Evolutionary conservation across 1,140 invertebrate genomes (phyloP), one percentile per base, ranked within the genome.

Genomic region (Danaus melanippus): DNA sequence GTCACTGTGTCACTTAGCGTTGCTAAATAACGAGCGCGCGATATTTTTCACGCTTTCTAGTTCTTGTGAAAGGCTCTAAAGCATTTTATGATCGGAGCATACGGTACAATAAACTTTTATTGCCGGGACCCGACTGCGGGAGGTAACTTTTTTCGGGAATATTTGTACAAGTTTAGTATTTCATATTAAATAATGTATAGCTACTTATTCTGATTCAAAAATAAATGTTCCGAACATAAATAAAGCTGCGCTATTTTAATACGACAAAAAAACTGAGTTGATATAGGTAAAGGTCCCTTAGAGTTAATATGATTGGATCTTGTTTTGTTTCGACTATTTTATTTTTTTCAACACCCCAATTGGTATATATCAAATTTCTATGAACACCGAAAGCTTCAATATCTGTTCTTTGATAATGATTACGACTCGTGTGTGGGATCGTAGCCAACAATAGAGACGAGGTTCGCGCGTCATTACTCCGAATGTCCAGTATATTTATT

Each of bases 391-490:
- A 32, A 32, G 21, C 21, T 32, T 32, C 6, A 46, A 42, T 12
- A 12, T 17, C 17, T 21, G 15, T 54, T 54, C 45, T 12, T 50
- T 44, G 10, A 12, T 12, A 39, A 32, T 17, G 53, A 53, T 42
- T 17, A 58, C 53, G 40, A 40, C 9, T 11, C 11, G 21, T 32
- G 21, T 32, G 21, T 32, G 21, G 2, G 21, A 3, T 32, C 21
- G 53, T 51, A 43, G 40, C 32, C 6, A 45, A 59, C 57, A 59
- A 59, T 53, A 40, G 46, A 47, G 42, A 41, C 8, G 8, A 46
- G 43, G 51, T 50, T 47, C 51, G 45, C 51, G 57, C 57, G 41
- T 53, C 57, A 59, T 59, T 59, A 59, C 51, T 50, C 57, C 39
- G 10, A 42, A 45, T 53, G 57, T 59, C 49, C 50, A 52, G 39